Percentiles rank a stretch among this genome's conserved stretches.
phyloP scores from a whole-genome alignment of 2,113 vertebrate genomes.

The Podiceps cristatus region DNA sequence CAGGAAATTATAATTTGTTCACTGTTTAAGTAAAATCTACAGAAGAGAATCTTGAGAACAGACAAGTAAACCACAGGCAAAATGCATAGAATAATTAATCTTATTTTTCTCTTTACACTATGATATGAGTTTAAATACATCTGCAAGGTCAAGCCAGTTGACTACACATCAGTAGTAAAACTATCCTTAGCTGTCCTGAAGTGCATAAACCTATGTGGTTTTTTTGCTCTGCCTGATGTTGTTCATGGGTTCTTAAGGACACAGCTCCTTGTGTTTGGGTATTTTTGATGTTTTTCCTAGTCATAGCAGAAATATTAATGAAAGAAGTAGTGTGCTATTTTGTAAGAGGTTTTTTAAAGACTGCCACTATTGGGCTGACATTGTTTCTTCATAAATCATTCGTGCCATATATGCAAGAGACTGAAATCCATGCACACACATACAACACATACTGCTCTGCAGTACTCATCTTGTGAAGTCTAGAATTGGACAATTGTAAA shows the following conservation, averaged over 20 bases:
- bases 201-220: background rate
- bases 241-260: background rate
- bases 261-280: accelerated
- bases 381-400: background rate
- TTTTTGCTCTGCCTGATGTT: background rate
- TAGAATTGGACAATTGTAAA: too few species aligned
- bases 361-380: background rate
- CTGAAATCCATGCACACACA: accelerated
- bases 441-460: background rate
- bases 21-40: background rate
- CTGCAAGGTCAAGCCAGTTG: background rate
- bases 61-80: background rate
- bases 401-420: background rate
- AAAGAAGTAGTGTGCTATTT: background rate
- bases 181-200: background rate
- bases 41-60: background rate
- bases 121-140: background rate
- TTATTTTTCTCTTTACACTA: background rate
- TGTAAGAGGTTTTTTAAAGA: background rate
- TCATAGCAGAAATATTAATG: background rate
- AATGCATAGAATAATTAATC: background rate
- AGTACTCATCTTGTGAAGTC: background rate
- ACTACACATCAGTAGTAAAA: background rate
- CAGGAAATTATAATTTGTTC: background rate
- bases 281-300: background rate